Conservation (phyloP, 1,140 invertebrate genomes). For the Physella acuta region DNA sequence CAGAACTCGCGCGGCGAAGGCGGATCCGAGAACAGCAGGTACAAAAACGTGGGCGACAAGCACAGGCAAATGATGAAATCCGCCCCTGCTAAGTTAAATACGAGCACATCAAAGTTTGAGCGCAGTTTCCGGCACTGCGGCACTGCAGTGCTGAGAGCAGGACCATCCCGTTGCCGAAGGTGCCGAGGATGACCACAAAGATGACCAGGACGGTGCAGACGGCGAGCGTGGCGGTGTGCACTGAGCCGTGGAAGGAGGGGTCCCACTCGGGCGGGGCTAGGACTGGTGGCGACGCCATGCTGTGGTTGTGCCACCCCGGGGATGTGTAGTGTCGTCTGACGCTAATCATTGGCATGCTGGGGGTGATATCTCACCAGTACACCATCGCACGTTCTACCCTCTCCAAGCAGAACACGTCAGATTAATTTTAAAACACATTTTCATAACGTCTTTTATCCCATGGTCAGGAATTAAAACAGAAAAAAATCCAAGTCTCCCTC, state of each 20-base stretch:
- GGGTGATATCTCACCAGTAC: too few species aligned
- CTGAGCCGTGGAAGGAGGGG: conserved; percentile 35
- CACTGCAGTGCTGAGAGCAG: conserved; percentile 35
- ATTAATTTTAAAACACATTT: too few species aligned
- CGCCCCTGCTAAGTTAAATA: conserved; percentile 41
- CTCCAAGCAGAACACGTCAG: too few species aligned
- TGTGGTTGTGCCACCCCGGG: too few species aligned
- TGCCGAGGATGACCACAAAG: conserved; percentile 41
- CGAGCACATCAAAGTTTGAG: conserved; percentile 41
- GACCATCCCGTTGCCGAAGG: conserved; percentile 44
- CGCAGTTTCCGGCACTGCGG: conserved; percentile 33
- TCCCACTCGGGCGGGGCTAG: conserved; percentile 17
- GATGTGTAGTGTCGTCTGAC: too few species aligned
- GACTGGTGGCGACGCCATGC: not conserved
- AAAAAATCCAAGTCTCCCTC: too few species aligned
- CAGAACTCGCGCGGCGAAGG: conserved; percentile 41
- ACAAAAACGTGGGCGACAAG: conserved; percentile 42
- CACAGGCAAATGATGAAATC: conserved; percentile 45
- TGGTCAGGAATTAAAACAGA: too few species aligned
- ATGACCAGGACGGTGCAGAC: conserved; percentile 42
- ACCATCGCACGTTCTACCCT: too few species aligned
- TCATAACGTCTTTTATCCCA: too few species aligned
- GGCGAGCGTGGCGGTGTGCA: conserved; percentile 41
- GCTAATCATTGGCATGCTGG: too few species aligned
- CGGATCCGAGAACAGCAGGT: conserved; percentile 39